A percentile compares a stretch with the other conserved stretches of the same genome.
Conservation (phyloP, 1,140 invertebrate genomes). For the Aphis gossypii region DNA sequence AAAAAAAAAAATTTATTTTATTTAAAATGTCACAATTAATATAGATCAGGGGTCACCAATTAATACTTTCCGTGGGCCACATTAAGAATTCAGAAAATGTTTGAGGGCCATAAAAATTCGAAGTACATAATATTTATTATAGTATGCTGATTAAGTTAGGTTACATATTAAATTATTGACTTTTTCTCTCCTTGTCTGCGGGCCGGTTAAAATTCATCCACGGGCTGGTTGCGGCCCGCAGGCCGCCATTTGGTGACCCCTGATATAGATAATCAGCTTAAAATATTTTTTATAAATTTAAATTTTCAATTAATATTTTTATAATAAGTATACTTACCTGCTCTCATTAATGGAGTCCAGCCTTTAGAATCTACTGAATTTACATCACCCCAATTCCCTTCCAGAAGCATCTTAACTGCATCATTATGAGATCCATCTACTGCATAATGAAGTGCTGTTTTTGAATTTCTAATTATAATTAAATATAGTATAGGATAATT, state of each 20-base stretch:
- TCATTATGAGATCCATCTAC: slow-evolving; percentile 46
- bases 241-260: too few species aligned
- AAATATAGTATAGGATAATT: not conserved
- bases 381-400: slow-evolving; percentile 23
- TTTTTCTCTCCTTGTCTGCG: too few species aligned
- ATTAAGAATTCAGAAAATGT: too few species aligned
- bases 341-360: slow-evolving; percentile 47
- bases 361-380: slow-evolving; percentile 46
- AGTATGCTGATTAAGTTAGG: too few species aligned
- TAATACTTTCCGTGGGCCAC: too few species aligned
- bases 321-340: not conserved
- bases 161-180: too few species aligned
- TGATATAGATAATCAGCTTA: not conserved
- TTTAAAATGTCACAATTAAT: not conserved
- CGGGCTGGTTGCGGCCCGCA: too few species aligned
- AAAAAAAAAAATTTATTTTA: not conserved
- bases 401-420: slow-evolving; percentile 18
- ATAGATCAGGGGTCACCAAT: too few species aligned
- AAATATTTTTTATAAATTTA: not conserved
- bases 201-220: too few species aligned
- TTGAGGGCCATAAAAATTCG: too few species aligned
- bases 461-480: slow-evolving; percentile 26
- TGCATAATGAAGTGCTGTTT: slow-evolving; percentile 54
- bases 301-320: not conserved
- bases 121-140: too few species aligned